phyloP scores from a whole-genome alignment of 2,888 invertebrate species.

The Stenodema calcarata region DNA sequence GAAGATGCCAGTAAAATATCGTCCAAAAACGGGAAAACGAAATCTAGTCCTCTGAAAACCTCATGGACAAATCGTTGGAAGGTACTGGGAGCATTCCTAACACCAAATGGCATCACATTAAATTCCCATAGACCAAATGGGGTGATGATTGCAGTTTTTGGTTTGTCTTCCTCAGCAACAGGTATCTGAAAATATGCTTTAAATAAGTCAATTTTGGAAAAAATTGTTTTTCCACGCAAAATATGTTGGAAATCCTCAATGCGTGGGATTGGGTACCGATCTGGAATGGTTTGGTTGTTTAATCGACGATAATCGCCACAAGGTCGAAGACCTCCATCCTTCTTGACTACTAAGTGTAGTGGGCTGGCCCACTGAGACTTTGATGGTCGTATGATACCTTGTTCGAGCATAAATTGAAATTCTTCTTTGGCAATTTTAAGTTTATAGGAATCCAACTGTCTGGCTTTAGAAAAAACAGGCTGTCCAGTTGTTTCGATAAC shows the following conservation, averaged over 20 bases:
- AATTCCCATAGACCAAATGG: constrained; percentile 17
- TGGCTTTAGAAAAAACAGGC: constrained; percentile 57
- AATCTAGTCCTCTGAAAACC: constrained; percentile 56
- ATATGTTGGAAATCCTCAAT: constrained; percentile 58
- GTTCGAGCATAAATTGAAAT: constrained; percentile 57
- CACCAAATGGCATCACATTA: constrained; percentile 46
- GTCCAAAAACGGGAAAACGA: constrained; percentile 59
- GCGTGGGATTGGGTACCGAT: constrained; percentile 60
- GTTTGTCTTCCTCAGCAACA: not conserved
- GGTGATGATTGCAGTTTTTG: constrained; percentile 36
- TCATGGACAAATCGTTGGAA: too few species aligned
- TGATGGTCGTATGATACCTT: constrained; percentile 58
- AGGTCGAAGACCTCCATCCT: constrained; percentile 57
- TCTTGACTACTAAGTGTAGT: constrained; percentile 58
- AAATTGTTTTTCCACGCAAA: constrained; percentile 54
- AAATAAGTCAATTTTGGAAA: constrained; percentile 47
- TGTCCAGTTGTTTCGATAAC: constrained; percentile 58
- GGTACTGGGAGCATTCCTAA: constrained; percentile 56
- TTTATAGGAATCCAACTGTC: constrained; percentile 59
- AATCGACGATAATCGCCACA: constrained; percentile 61
- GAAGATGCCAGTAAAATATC: constrained; percentile 59
- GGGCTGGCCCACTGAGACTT: constrained; percentile 59
- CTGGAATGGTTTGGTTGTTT: constrained; percentile 59
- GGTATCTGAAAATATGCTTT: constrained; percentile 43
- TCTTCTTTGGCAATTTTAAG: too few species aligned